Evolutionary conservation across 2,797 vertebrate species (phyloP), one percentile per base, ranked within the genome.

Genomic region (Nasua narica): DNA sequence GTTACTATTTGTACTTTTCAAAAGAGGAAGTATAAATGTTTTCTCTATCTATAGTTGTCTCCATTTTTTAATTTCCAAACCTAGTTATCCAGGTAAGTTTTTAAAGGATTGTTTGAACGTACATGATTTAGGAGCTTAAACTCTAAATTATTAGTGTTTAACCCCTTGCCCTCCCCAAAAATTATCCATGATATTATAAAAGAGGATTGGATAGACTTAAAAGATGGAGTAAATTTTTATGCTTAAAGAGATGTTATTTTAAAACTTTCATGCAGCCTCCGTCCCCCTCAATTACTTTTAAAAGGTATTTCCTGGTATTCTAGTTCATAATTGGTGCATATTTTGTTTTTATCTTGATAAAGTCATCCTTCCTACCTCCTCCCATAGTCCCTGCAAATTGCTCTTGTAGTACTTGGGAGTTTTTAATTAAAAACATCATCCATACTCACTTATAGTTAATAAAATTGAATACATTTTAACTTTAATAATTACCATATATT

Each of bases 311-410:
- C 43, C 21, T 92, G 52, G 21, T n/a, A 60, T 83, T 85, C 46
- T 43, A 52, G 23, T 91, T 94, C 46, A 76, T 76, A 76, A 70
- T 70, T 46, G 25, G 27, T 76, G 15, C 58, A 18, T 88, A n/a
- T 76, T 94, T 52, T 92, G 50, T 78, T 92, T 94, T 87, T 79
- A 72, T 74, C 18, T 72, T 93, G 35, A 54, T 83, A 32, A 93
- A 77, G 56, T 93, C 18, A 83, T 87, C 21, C 37, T 37, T 25
- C n/a, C 29, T 50, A n/a, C 3, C 3, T 40, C 40, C 25, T 46
- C 23, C 16, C 4, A 13, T 37, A 81, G 40, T 74, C 29, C 52
- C 72, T 84, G 52, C 69, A 70, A 21, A 76, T 65, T 87, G 52
- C 16, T 40, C 23, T 87, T 70, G 10, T 77, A 82, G 50, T 78